A percentile compares a stretch with the other conserved stretches of the same genome.
Conservation (phyloP, 2,113 vertebrate genomes). For the Ailuropoda melanoleuca region DNA sequence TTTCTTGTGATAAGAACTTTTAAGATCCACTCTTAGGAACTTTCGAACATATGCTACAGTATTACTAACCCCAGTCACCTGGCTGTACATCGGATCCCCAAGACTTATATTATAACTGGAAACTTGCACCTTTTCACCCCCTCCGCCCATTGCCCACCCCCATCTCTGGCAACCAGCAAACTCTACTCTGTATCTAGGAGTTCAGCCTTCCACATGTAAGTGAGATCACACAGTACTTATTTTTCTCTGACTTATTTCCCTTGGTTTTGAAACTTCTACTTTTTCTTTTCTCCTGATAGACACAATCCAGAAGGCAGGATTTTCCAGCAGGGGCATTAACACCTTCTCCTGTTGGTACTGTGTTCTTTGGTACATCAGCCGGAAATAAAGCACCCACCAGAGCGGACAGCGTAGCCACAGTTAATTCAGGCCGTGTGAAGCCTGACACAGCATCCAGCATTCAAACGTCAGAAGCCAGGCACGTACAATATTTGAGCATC, state of each 20-base stretch:
- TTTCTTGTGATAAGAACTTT: not conserved
- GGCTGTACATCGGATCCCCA: not conserved
- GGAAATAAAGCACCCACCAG: not conserved
- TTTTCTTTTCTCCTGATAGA: not conserved
- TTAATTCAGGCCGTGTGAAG: not conserved
- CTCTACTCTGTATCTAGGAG: not conserved
- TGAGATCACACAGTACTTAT: not conserved
- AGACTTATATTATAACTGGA: not conserved
- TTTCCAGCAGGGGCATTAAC: not conserved
- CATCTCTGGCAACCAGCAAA: not conserved
- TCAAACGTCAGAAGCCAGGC: not conserved
- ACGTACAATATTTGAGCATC: not conserved
- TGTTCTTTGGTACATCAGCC: too few relatives aligned
- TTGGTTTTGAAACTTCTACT: not conserved
- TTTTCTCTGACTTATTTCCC: not conserved
- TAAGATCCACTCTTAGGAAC: not conserved
- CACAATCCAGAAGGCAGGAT: not conserved
- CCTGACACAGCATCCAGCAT: fast-evolving
- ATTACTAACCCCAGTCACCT: not conserved
- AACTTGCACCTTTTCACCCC: not conserved
- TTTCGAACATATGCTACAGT: not conserved
- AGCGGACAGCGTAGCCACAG: not conserved
- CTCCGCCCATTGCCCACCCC: not conserved
- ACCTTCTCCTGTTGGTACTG: not conserved
- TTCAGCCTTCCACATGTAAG: not conserved